Evolutionary conservation across 2,888 invertebrate species (phyloP).

Genomic region (Sphinx pinastri): DNA sequence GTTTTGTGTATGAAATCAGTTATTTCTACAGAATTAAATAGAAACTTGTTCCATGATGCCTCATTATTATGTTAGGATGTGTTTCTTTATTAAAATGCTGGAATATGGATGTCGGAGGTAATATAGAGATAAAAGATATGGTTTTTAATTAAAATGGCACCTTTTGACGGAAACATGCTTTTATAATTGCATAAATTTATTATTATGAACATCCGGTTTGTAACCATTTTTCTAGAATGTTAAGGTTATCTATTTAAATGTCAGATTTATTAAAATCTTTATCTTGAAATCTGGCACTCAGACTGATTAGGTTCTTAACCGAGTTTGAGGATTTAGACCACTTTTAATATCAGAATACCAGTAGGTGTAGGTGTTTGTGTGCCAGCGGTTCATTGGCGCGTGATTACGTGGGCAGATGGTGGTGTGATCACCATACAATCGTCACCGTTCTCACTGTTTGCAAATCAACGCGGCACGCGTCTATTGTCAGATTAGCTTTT

Average conservation of each 20-base stretch:
- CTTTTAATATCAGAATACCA: not conserved
- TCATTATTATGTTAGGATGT: not conserved
- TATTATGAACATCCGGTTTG: not conserved
- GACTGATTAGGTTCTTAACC: not conserved
- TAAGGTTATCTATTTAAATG: not conserved
- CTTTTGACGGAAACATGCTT: not conserved
- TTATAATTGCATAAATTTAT: not conserved
- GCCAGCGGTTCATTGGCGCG: slow-evolving; percentile 7
- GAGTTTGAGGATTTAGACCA: not conserved
- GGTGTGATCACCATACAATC: slow-evolving; percentile 77
- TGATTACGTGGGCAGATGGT: slow-evolving; percentile 34
- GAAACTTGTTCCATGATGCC: not conserved
- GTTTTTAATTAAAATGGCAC: not conserved
- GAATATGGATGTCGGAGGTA: not conserved
- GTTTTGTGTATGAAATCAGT: not conserved
- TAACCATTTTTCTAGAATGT: not conserved
- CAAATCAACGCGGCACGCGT: slow-evolving; percentile 69
- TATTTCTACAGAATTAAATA: not conserved
- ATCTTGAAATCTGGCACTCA: not conserved
- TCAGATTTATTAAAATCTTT: not conserved
- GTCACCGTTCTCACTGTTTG: slow-evolving; percentile 73
- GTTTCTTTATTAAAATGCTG: not conserved
- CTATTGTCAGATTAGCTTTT: slow-evolving; percentile 69
- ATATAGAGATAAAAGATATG: not conserved
- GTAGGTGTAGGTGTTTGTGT: slow-evolving; percentile 9